A percentile compares a stretch with the other conserved stretches of the same genome.
phyloP scores from a whole-genome alignment of 1,140 invertebrate genomes.

The Xylocopa sonorina region DNA sequence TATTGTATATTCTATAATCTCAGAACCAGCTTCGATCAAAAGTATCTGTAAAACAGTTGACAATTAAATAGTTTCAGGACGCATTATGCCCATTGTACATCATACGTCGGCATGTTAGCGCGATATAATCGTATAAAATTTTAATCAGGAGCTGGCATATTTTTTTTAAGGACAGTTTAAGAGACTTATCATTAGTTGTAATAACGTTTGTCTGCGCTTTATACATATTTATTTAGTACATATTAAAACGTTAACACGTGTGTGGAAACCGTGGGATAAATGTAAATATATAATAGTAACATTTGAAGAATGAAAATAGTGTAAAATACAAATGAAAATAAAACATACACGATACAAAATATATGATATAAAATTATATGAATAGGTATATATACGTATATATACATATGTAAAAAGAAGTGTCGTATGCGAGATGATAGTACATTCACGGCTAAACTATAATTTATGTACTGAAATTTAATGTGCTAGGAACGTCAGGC shows the following conservation, averaged over 20 bases:
- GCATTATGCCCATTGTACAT: no score
- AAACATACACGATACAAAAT: background rate
- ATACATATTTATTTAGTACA: background rate
- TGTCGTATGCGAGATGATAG: background rate
- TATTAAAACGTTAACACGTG: background rate
- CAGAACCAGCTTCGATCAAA: background rate
- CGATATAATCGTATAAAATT: no score
- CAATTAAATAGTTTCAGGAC: no score
- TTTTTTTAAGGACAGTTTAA: background rate
- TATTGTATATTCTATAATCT: constrained; percentile 4
- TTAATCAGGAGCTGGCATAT: no score
- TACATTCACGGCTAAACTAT: no score
- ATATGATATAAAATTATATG: background rate
- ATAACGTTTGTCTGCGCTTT: background rate
- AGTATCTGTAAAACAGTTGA: constrained; percentile 1
- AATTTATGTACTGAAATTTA: no score
- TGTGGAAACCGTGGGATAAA: background rate
- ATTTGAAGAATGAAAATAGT: background rate
- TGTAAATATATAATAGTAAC: background rate
- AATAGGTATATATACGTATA: background rate
- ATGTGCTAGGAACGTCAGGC: no score
- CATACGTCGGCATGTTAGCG: no score
- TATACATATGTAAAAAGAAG: background rate
- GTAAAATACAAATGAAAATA: background rate
- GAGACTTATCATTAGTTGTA: no score